phyloP scores from a whole-genome alignment of 2,888 invertebrate species.

The Parnassius apollo region DNA sequence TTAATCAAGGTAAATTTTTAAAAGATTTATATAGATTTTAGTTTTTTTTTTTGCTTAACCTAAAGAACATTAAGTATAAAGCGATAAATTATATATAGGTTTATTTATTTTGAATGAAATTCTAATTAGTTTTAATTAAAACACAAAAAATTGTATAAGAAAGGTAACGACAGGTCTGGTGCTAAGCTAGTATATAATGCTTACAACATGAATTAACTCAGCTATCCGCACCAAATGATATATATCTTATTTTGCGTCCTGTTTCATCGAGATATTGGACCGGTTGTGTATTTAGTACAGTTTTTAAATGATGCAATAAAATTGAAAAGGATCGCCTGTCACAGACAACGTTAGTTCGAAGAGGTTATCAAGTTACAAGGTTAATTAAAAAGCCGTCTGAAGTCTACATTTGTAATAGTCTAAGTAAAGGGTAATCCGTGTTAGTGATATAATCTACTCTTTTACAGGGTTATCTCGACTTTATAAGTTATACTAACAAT shows the following conservation, averaged over 20 bases:
- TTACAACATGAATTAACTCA: constrained; percentile 6
- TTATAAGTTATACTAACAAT: too few species aligned
- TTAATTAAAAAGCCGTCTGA: constrained; percentile 18
- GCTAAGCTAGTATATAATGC: constrained; percentile 6
- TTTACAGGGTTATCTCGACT: too few species aligned
- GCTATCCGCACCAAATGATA: constrained; percentile 1
- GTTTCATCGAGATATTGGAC: constrained; percentile 31
- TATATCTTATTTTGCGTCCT: constrained; percentile 17
- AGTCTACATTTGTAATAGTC: constrained; percentile 16
- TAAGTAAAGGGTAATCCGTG: constrained; percentile 3
- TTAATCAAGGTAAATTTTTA: too few species aligned
- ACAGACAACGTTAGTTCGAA: background rate
- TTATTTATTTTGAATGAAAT: too few species aligned
- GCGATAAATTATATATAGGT: too few species aligned
- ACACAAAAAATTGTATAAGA: background rate
- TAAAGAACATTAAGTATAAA: too few species aligned
- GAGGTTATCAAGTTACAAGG: constrained; percentile 21
- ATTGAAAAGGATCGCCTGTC: constrained; percentile 25
- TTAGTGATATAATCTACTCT: too few species aligned
- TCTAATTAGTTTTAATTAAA: too few species aligned
- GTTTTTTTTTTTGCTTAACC: too few species aligned
- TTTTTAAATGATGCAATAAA: constrained; percentile 21
- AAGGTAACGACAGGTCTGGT: constrained; percentile 3
- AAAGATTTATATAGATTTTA: too few species aligned
- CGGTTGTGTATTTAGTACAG: constrained; percentile 25